Percentiles rank a stretch among this genome's conserved stretches.
These are phyloP conservation scores for Chaetophractus vellerosus DNA, from an alignment of 2,797 vertebrate genomes.

Conservation along the genomic window DNA sequence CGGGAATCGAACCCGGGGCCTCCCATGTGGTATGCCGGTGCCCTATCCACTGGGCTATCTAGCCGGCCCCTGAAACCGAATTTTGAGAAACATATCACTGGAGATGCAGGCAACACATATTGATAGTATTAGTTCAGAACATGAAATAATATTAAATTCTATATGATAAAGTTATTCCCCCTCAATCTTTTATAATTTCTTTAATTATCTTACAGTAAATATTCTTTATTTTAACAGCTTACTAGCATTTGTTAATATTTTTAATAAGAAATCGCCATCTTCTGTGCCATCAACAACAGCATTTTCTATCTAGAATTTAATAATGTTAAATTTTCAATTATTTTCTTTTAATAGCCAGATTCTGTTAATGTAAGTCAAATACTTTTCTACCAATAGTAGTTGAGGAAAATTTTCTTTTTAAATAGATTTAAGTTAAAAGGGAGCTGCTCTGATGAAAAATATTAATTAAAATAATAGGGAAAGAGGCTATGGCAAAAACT, in stretches of 20 bases:
- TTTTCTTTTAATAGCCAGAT: background rate
- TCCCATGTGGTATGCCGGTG: too few species aligned
- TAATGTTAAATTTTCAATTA: background rate
- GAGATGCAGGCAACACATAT: background rate
- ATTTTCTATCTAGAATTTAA: conserved; percentile 12
- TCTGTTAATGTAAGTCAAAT: background rate
- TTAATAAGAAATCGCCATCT: background rate
- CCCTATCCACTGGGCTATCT: too few species aligned
- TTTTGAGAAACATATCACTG: background rate
- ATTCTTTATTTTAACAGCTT: background rate
- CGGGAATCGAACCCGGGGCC: too few species aligned
- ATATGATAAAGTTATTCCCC: background rate
- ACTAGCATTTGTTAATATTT: background rate
- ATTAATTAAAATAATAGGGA: background rate
- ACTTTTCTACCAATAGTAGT: background rate
- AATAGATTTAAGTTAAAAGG: background rate
- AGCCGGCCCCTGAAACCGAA: too few species aligned
- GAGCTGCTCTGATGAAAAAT: background rate
- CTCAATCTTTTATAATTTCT: background rate
- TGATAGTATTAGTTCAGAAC: background rate
- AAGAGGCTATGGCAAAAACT: background rate
- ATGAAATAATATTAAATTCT: background rate
- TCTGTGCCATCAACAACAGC: background rate
- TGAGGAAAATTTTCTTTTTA: background rate
- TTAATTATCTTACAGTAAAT: background rate